Percentiles rank a stretch among this genome's conserved stretches.
phyloP scores from a whole-genome alignment of 1,140 invertebrate genomes.

The Chironomus striatipennis region DNA sequence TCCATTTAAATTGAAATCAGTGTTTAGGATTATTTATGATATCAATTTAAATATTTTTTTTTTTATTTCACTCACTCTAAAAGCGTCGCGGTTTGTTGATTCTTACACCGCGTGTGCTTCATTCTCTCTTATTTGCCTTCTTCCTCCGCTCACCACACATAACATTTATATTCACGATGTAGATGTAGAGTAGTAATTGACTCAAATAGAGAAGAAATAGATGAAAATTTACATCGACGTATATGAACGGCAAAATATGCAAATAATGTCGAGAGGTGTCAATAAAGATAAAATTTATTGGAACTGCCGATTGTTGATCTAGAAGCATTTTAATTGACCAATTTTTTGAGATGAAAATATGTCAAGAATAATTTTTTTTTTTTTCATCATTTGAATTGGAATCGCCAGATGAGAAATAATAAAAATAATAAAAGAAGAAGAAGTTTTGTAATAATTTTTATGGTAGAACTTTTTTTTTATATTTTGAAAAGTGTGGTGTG shows the following conservation, averaged over 20 bases:
- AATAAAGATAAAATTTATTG: conserved; percentile 15
- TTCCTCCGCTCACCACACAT: not conserved
- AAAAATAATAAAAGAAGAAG: too few relatives aligned
- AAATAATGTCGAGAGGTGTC: conserved; percentile 5
- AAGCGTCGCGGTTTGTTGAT: conserved; percentile 11
- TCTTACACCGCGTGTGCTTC: not conserved
- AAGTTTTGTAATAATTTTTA: not conserved
- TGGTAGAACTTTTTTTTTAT: too few relatives aligned
- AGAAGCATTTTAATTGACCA: conserved; percentile 8
- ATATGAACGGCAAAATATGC: conserved; percentile 2
- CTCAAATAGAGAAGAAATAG: too few relatives aligned
- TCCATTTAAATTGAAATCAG: not conserved
- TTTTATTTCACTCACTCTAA: not conserved
- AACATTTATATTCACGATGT: too few relatives aligned
- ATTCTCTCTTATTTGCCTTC: not conserved
- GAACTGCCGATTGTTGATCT: not conserved
- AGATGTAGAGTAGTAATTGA: too few relatives aligned
- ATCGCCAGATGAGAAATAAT: not conserved
- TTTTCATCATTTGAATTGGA: not conserved
- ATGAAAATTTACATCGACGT: not conserved
- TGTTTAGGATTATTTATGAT: conserved; percentile 22
- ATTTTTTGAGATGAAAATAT: not conserved
- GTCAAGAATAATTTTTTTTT: not conserved
- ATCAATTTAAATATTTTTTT: conserved; percentile 21
- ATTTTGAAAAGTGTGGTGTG: too few relatives aligned